A percentile compares a stretch with the other conserved stretches of the same genome.
phyloP scores from a whole-genome alignment of 2,888 invertebrate species.

The Tetramorium bicarinatum region DNA sequence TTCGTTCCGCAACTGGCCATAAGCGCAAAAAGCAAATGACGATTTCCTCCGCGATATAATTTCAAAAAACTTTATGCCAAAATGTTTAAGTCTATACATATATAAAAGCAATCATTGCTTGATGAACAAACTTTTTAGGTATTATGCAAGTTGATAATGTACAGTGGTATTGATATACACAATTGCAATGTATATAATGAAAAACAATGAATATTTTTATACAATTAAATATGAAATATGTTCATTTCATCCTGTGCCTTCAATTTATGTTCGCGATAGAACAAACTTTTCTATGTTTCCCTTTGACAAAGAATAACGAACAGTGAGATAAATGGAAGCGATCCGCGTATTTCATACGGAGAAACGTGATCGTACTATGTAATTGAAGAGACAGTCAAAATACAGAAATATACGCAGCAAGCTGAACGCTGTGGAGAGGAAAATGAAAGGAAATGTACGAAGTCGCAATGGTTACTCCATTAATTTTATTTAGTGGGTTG shows the following conservation, averaged over 20 bases:
- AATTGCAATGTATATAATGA: not conserved
- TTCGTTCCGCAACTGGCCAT: constrained; percentile 30
- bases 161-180: too few species aligned
- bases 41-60: constrained; percentile 34
- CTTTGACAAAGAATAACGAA: constrained; percentile 55
- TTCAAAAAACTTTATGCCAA: constrained; percentile 13
- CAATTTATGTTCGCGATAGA: constrained; percentile 40
- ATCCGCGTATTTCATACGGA: constrained; percentile 38
- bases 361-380: constrained; percentile 48
- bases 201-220: constrained; percentile 22
- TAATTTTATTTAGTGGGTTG: constrained; percentile 72
- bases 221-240: constrained; percentile 16
- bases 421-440: constrained; percentile 11
- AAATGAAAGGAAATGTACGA: constrained; percentile 23
- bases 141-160: not conserved
- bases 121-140: not conserved
- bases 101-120: not conserved
- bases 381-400: constrained; percentile 52
- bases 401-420: constrained; percentile 15
- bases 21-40: constrained; percentile 34
- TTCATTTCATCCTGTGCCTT: constrained; percentile 1
- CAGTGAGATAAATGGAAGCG: constrained; percentile 50
- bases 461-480: constrained; percentile 43
- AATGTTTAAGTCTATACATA: not conserved
- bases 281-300: constrained; percentile 48